phyloP scores from a whole-genome alignment of 2,113 vertebrate species.

The Emydura subglobosa region DNA sequence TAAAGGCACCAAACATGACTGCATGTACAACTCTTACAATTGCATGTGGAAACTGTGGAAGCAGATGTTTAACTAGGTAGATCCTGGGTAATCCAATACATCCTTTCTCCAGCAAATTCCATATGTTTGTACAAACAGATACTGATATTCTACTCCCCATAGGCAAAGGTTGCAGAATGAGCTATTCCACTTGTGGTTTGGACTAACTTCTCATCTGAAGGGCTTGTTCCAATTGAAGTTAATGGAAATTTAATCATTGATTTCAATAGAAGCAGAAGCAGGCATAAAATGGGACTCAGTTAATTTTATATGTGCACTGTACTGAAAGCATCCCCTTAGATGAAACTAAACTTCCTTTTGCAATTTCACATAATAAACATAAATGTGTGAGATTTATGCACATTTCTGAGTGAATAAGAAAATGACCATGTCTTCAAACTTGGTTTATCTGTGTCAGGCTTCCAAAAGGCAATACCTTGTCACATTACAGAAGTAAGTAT shows the following conservation, averaged over 20 bases:
- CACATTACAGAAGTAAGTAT: background rate
- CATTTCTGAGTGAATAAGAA: background rate
- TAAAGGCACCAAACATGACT: background rate
- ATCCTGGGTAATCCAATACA: accelerated
- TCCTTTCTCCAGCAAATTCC: background rate
- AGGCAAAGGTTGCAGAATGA: background rate
- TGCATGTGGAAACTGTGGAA: background rate
- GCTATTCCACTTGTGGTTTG: background rate
- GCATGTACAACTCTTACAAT: background rate
- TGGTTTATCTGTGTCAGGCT: background rate
- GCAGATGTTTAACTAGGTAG: background rate
- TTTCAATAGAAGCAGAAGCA: background rate
- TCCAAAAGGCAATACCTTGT: background rate
- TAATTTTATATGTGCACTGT: background rate
- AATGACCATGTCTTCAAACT: too few relatives aligned
- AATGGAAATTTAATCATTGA: background rate
- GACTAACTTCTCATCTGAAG: background rate
- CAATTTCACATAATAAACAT: background rate
- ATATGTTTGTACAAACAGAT: background rate
- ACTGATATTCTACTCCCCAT: background rate
- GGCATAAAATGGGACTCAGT: background rate
- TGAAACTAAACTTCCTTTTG: background rate
- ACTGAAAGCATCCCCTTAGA: background rate
- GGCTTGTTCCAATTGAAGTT: background rate
- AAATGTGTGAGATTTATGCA: background rate